Percentiles rank a stretch among this genome's conserved stretches.
Conservation (phyloP, 2,113 vertebrate genomes). For the Ochotona princeps region DNA sequence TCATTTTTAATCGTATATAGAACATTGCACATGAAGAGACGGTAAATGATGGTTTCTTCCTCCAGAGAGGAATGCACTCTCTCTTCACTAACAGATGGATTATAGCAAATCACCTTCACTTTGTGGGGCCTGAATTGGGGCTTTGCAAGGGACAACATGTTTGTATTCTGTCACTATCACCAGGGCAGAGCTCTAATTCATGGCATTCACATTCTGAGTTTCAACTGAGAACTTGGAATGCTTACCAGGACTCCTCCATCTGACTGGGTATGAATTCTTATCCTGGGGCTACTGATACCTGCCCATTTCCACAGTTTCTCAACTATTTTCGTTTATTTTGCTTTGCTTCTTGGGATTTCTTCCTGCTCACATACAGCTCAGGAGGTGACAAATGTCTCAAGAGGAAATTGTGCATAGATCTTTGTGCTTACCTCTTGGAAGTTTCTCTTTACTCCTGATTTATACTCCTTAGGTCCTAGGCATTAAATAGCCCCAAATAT, state of each 20-base stretch:
- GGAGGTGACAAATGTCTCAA: background rate
- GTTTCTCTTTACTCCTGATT: background rate
- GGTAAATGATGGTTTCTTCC: background rate
- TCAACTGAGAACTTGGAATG: background rate
- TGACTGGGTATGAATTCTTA: background rate
- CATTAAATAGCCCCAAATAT: background rate
- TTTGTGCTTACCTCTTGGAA: background rate
- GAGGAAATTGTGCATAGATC: background rate
- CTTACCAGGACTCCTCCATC: background rate
- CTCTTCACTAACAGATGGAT: background rate
- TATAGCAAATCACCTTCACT: background rate
- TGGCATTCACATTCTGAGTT: background rate
- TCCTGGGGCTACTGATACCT: background rate
- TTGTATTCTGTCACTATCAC: background rate
- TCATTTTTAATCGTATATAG: background rate
- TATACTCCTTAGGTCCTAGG: background rate
- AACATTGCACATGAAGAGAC: background rate
- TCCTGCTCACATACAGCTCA: background rate
- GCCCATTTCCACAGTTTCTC: background rate
- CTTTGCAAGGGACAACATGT: background rate
- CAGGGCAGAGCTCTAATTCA: background rate
- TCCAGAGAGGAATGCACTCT: background rate
- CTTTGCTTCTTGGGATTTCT: background rate
- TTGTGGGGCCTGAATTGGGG: background rate
- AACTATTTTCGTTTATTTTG: background rate